Conservation (phyloP, 2,888 invertebrate species). For the Nemurella pictetii region DNA sequence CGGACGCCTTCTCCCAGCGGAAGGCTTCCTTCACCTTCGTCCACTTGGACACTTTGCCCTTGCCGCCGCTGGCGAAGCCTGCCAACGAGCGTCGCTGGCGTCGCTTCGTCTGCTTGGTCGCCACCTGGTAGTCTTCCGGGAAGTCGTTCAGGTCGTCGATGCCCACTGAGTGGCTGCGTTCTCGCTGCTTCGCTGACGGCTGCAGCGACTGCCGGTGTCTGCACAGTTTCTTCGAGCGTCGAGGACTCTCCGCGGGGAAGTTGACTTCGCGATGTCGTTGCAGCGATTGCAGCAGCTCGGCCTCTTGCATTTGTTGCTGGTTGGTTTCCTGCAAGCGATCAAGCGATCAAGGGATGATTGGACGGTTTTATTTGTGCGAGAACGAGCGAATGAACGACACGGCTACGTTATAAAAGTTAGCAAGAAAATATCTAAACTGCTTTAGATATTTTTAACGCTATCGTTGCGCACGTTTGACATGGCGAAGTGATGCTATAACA, state of each 20-base stretch:
- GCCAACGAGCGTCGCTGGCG: slow-evolving; percentile 35
- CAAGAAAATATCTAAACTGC: neutral
- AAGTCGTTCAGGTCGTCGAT: slow-evolving; percentile 57
- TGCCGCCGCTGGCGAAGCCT: slow-evolving; percentile 35
- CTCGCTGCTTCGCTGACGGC: slow-evolving; percentile 60
- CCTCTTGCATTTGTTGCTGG: slow-evolving; percentile 37
- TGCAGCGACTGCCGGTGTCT: slow-evolving; percentile 56
- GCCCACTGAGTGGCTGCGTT: slow-evolving; percentile 69
- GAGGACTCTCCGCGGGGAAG: slow-evolving; percentile 47
- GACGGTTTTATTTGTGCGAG: too few species aligned
- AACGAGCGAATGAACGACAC: neutral
- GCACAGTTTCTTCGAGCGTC: slow-evolving; percentile 52
- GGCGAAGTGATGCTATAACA: neutral
- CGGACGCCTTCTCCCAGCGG: slow-evolving; percentile 76
- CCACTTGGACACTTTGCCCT: slow-evolving; percentile 79
- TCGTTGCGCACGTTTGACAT: neutral
- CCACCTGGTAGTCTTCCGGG: slow-evolving; percentile 17
- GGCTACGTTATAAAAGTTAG: neutral
- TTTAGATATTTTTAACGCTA: neutral
- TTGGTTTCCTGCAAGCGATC: slow-evolving; percentile 26
- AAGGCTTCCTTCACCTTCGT: slow-evolving; percentile 87
- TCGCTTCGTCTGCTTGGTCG: slow-evolving; percentile 31
- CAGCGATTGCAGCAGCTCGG: slow-evolving; percentile 16
- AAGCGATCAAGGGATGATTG: neutral
- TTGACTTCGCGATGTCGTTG: slow-evolving; percentile 26